Evolutionary conservation across 1,140 invertebrate genomes (phyloP).

Genomic region (Drosophila pseudoobscura): DNA sequence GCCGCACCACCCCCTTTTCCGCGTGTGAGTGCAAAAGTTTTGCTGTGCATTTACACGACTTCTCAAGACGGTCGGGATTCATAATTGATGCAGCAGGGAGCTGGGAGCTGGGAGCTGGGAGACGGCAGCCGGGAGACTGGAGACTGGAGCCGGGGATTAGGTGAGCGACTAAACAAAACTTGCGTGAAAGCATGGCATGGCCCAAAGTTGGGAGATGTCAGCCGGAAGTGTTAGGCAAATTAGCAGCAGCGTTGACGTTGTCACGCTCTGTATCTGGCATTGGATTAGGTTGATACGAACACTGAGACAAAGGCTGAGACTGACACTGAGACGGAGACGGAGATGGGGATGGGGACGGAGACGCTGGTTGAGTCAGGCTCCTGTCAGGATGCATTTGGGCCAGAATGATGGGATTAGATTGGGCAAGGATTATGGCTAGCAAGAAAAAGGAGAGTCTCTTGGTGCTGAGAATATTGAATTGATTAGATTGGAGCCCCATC

Average conservation of each 20-base stretch:
- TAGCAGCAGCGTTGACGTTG: slow-evolving; percentile 59
- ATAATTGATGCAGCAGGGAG: slow-evolving; percentile 63
- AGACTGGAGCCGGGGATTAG: slow-evolving; percentile 31
- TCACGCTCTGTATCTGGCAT: slow-evolving; percentile 54
- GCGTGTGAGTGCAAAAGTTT: slow-evolving; percentile 55
- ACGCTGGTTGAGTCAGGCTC: too few relatives aligned
- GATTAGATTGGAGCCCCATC: slow-evolving; percentile 22
- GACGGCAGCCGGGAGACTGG: background rate
- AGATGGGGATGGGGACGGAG: too few relatives aligned
- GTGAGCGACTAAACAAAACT: slow-evolving; percentile 45
- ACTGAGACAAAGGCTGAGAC: slow-evolving; percentile 7
- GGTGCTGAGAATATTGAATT: slow-evolving; percentile 36
- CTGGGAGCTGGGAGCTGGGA: too few relatives aligned
- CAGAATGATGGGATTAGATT: slow-evolving; percentile 36
- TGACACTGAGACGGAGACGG: background rate
- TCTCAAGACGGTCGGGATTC: slow-evolving; percentile 37
- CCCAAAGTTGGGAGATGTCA: slow-evolving; percentile 65
- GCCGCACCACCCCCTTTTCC: background rate
- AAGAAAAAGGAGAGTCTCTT: background rate
- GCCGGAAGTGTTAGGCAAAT: slow-evolving; percentile 66
- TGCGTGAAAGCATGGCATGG: slow-evolving; percentile 21
- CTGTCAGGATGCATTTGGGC: slow-evolving; percentile 7
- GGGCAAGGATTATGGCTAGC: slow-evolving; percentile 21
- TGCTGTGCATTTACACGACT: slow-evolving; percentile 61
- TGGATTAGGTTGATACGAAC: slow-evolving; percentile 33